Conservation (phyloP, 1,140 invertebrate genomes). For the Pogonomyrmex barbatus region DNA sequence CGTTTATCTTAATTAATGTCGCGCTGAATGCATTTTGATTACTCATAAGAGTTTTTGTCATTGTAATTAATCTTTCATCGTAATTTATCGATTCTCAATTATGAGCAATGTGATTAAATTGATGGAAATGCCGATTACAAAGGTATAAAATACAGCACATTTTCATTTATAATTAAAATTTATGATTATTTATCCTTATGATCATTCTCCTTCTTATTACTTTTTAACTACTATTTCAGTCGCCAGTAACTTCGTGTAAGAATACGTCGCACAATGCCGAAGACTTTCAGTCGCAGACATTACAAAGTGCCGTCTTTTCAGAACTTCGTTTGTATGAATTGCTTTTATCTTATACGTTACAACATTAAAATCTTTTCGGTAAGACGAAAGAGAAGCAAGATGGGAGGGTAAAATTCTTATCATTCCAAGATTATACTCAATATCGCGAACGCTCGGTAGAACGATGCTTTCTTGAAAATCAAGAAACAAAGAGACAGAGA, state of each 20-base stretch:
- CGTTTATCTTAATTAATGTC: not conserved
- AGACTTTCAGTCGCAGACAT: constrained; percentile 29
- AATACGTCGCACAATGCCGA: constrained; percentile 8
- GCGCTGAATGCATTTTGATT: not conserved
- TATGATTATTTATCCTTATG: not conserved
- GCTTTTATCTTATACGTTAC: constrained; percentile 51
- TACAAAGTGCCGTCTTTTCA: constrained; percentile 20
- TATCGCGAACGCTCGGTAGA: constrained; percentile 39
- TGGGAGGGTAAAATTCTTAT: constrained; percentile 52
- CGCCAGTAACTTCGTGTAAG: not conserved
- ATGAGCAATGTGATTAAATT: constrained; percentile 6
- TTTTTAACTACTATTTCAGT: constrained; percentile 19
- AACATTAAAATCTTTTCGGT: constrained; percentile 50
- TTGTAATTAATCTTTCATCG: not conserved
- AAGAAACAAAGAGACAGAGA: not conserved
- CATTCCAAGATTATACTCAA: constrained; percentile 47
- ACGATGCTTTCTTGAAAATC: constrained; percentile 34
- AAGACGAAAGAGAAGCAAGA: not conserved
- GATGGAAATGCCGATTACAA: not conserved
- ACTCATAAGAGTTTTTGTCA: not conserved
- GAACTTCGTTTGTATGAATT: constrained; percentile 52
- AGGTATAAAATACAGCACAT: not conserved
- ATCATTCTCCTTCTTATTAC: not conserved
- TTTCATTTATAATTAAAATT: constrained; percentile 10
- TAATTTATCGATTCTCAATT: not conserved